Conservation (phyloP, 2,888 invertebrate genomes). For the Prosopocoilus inquinatus region DNA sequence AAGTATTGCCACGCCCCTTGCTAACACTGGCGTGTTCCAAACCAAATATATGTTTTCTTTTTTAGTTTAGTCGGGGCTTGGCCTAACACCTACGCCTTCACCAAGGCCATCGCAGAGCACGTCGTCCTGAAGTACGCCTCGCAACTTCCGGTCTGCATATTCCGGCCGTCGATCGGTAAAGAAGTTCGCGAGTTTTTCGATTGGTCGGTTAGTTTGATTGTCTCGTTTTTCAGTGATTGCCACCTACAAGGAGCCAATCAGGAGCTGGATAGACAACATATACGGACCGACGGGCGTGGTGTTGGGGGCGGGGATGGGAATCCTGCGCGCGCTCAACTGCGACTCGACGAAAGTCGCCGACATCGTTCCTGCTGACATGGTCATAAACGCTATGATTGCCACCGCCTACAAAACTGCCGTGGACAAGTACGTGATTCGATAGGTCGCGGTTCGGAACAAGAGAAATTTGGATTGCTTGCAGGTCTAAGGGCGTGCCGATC, state of each 20-base stretch:
- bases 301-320: conserved; percentile 56
- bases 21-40: background rate
- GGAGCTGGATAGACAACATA: conserved; percentile 67
- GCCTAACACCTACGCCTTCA: conserved; percentile 73
- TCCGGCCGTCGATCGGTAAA: conserved; percentile 64
- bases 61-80: conserved; percentile 53
- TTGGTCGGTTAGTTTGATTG: background rate
- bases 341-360: conserved; percentile 57
- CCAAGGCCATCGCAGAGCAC: conserved; percentile 70
- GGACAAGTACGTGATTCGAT: conserved; percentile 13
- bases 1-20: too few relatives aligned
- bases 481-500: conserved; percentile 52
- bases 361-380: conserved; percentile 72
- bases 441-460: background rate
- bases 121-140: conserved; percentile 54
- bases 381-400: conserved; percentile 77
- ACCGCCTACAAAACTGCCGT: conserved; percentile 64
- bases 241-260: conserved; percentile 44
- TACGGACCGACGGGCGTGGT: conserved; percentile 64
- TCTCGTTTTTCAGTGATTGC: conserved; percentile 35
- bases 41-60: conserved; percentile 29
- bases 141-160: conserved; percentile 62
- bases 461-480: background rate
- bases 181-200: background rate
- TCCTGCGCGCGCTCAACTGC: conserved; percentile 60